Evolutionary conservation across 2,113 vertebrate genomes (phyloP).

Genomic region (Recurvirostra avosetta): DNA sequence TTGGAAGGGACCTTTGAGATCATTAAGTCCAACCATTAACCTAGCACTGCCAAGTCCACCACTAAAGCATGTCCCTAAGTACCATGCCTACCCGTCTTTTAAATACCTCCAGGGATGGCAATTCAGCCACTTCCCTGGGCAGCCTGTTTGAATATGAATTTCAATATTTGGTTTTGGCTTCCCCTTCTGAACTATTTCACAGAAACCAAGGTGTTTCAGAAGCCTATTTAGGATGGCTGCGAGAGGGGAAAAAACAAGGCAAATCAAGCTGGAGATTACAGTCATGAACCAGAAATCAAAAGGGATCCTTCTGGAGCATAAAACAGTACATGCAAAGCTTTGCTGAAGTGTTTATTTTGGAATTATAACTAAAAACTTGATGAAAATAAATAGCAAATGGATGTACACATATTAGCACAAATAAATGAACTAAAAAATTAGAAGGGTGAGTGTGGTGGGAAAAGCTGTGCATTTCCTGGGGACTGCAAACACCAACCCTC

Average conservation of each 20-base stretch:
- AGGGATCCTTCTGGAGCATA: background rate
- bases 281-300: background rate
- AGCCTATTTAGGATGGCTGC: background rate
- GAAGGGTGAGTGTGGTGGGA: background rate
- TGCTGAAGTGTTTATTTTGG: background rate
- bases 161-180: background rate
- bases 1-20: background rate
- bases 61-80: background rate
- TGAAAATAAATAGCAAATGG: background rate
- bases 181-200: background rate
- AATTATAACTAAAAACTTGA: background rate
- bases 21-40: too few species aligned
- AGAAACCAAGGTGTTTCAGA: background rate
- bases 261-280: background rate
- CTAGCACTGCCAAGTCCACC: background rate
- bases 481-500: background rate
- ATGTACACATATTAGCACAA: background rate
- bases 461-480: background rate
- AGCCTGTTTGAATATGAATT: background rate
- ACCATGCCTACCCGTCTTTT: background rate
- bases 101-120: background rate
- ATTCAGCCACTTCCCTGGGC: background rate
- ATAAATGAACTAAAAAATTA: background rate
- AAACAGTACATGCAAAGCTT: background rate
- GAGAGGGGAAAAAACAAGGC: background rate